These are phyloP conservation scores for Sphenodon punctatus DNA, from an alignment of 2,797 vertebrate species.

Conservation along the genomic window DNA sequence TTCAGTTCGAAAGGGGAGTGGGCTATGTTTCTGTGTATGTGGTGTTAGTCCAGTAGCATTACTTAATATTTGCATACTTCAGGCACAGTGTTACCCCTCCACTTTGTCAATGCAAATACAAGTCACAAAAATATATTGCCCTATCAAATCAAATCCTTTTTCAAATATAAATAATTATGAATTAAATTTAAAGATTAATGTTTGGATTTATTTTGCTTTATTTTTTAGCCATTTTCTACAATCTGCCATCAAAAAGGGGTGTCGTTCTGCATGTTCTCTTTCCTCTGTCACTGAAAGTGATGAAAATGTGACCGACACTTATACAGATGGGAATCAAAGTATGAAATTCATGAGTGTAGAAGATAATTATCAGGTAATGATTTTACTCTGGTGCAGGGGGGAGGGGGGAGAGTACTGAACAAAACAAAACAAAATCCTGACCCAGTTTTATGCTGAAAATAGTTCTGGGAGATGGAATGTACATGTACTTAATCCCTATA, in stretches of 20 bases:
- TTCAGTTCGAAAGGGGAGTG: too few species aligned
- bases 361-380: constrained; percentile 76
- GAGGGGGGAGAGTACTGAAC: too few species aligned
- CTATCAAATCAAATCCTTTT: not conserved
- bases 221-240: constrained; percentile 44
- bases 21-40: too few species aligned
- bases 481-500: not conserved
- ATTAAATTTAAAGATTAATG: not conserved
- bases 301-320: constrained; percentile 64
- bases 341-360: not conserved
- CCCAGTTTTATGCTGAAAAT: not conserved
- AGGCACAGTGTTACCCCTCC: not conserved
- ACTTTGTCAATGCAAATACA: not conserved
- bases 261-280: constrained; percentile 57
- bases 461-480: not conserved
- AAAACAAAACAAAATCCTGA: too few species aligned
- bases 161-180: not conserved
- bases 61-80: not conserved
- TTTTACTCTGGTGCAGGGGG: constrained; percentile 2
- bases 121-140: not conserved
- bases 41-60: not conserved
- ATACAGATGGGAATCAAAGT: constrained; percentile 26
- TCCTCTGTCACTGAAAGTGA: constrained; percentile 78
- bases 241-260: constrained; percentile 61
- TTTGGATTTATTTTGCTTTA: constrained; percentile 1